Evolutionary conservation across 2,888 invertebrate species (phyloP).

Genomic region (Tenthredo mesomela): DNA sequence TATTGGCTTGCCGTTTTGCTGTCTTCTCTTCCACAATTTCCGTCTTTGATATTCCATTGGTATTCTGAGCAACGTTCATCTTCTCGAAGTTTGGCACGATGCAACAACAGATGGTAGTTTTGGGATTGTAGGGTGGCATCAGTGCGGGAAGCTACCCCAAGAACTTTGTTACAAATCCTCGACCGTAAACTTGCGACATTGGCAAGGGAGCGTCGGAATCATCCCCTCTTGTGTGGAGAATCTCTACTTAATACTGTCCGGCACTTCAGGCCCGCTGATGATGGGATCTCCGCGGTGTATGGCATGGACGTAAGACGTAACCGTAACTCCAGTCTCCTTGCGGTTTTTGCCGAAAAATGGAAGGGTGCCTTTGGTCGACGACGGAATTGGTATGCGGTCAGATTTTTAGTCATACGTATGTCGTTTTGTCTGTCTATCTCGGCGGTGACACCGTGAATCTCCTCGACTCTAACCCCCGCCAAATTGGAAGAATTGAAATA

Average conservation of each 20-base stretch:
- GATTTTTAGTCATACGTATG: neutral
- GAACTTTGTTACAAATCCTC: conserved; percentile 47
- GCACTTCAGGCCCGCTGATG: conserved; percentile 14
- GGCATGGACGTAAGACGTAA: conserved; percentile 22
- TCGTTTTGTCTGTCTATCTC: neutral
- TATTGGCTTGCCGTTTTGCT: neutral
- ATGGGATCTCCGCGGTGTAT: neutral
- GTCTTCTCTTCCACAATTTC: neutral
- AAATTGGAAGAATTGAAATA: conserved; percentile 21
- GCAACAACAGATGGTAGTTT: conserved; percentile 48
- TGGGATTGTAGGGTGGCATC: conserved; percentile 25
- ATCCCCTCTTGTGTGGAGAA: conserved; percentile 5
- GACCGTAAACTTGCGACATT: conserved; percentile 40
- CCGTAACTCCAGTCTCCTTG: neutral
- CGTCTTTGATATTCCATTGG: conserved; percentile 1
- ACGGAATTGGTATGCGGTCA: neutral
- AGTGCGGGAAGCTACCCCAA: neutral
- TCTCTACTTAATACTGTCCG: conserved; percentile 31
- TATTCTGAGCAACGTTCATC: conserved; percentile 32
- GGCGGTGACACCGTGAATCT: neutral
- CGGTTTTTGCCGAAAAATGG: neutral
- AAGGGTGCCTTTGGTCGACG: neutral
- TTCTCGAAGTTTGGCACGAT: conserved; percentile 33
- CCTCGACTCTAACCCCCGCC: neutral
- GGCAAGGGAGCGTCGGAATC: conserved; percentile 16